Evolutionary conservation across 2,113 vertebrate genomes (phyloP), one percentile per base, ranked within the genome.

Genomic region (Chlorodrepanis virens): DNA sequence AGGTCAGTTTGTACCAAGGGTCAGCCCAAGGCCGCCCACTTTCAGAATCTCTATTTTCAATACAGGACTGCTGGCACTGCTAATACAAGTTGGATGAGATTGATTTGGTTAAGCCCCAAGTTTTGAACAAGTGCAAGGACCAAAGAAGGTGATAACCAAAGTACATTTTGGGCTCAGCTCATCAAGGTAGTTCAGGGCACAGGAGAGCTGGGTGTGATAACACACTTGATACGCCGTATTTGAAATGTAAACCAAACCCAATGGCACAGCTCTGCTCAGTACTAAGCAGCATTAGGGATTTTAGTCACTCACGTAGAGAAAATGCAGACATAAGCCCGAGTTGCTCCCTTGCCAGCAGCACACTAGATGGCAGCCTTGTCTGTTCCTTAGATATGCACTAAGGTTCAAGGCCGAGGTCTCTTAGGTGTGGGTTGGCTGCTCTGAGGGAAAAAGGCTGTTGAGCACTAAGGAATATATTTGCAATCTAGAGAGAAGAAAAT

Each of bases 301-400:
- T 33, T 12, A 39, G 37, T 35, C 11, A 4, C 21, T 16, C 14
- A 23, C 5, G 0, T 2, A 27, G 20, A 52, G 39, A 14, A 42
- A 57, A 27, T 0, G 0, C 35, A 12, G 8, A n/a, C 37, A 21
- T 7, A 12, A 10, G 5, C 31, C 21, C 25, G 0, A 22, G 21
- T 47, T 5, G 1, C 2, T 47, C 1, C 2, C 14, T 27, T 45
- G 18, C 5, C 4, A 10, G 1, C 7, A 39, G 47, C 16, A 44
- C 93, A 10, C 68, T 80, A 86, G 83, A 11, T 83, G 92, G 89
- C 94, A 90, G 90, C 21, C 57, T 88, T 86, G 87, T 20, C 53
- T 37, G 9, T 71, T 69, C 47, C 11, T 71, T 27, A 70, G 64
- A 10, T 57, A 2, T 1, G 6, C 47, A 5, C 47, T 71, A 28